Base-by-base conservation (phyloP, 92 coral and sea anemone genomes). In the Parazoanthus atlanticus region DNA sequence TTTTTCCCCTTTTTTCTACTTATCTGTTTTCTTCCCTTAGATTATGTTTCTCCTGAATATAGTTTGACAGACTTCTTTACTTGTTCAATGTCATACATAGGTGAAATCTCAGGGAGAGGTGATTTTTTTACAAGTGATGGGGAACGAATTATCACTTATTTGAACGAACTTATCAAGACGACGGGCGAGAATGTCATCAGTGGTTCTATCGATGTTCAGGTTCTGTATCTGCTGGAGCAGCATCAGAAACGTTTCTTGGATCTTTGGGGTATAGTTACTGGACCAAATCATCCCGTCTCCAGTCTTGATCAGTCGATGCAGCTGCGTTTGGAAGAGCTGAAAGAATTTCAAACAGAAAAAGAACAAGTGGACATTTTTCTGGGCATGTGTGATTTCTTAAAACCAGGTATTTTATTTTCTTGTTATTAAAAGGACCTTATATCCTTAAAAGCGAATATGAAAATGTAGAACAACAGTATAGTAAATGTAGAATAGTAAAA, bases 311-410 rank as follows among this genome's bases (percentile, higher is more conserved):
- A 76, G 49, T 23, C 54, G 8, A 36, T 76, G n/a, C 10, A 38
- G 13, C 6, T 76, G 80, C 80, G 80, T 23, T 34, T 41, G 36
- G 80, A 25, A 34, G 80, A 76, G 56, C 54, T 76, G 80, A 54
- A 38, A 38, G 29, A 19, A 26, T 76, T 76, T 41, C 23, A 41
- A 33, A 34, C n/a, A 38, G 49, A 17, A 38, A 41, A 76, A 43
- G 49, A 76, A 36, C 46, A 76, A 76, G 52, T 38, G 2, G 80
- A 21, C 0, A 38, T 6, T 76, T 76, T 76, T 43, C 52, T 76
- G 11, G 80, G 80, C 52, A 38, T 76, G 58, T 76, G 80, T 76
- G 56, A 38, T 11, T 10, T 8, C 13, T n/a, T 76, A 19, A 12
- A 21, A 38, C 54, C 80, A 76, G 80, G 80, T 76, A n/a, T 12